Percentiles rank a stretch among this genome's conserved stretches.
Evolutionary conservation across 2,797 vertebrate species (phyloP).

Genomic region (Thaleichthys pacificus): DNA sequence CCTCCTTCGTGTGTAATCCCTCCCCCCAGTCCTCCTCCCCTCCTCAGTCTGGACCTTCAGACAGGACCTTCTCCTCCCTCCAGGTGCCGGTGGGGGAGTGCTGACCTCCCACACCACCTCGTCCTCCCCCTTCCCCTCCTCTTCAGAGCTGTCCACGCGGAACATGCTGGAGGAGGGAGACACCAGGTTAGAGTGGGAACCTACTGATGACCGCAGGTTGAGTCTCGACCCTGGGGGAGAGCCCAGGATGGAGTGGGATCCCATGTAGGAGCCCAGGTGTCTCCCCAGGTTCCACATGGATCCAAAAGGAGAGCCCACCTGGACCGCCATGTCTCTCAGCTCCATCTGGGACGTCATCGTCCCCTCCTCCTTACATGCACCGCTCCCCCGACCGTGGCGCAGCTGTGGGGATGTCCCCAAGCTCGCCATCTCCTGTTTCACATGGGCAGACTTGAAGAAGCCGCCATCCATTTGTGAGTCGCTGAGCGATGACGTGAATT

Average conservation of each 20-base stretch:
- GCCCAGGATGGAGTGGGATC: conserved; percentile 63
- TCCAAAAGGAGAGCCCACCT: conserved; percentile 75
- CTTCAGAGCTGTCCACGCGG: conserved; percentile 28
- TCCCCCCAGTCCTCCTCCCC: conserved; percentile 22
- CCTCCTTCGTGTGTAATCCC: conserved; percentile 46
- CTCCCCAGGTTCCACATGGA: conserved; percentile 54
- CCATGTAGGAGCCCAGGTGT: conserved; percentile 37
- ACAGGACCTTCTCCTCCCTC: conserved; percentile 57
- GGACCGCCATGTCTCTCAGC: conserved; percentile 82
- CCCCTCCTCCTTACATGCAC: conserved; percentile 75
- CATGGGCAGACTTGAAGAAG: conserved; percentile 37
- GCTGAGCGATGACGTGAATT: conserved; percentile 84
- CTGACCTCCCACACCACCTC: conserved; percentile 12
- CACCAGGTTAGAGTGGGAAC: conserved; percentile 67
- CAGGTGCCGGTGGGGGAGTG: neutral
- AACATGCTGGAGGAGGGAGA: conserved; percentile 43
- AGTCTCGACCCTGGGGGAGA: conserved; percentile 68
- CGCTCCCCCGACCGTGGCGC: neutral
- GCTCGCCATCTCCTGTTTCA: conserved; percentile 14
- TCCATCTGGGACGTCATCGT: conserved; percentile 81
- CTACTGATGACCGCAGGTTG: conserved; percentile 55
- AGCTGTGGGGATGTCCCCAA: conserved; percentile 5
- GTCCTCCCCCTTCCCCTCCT: conserved; percentile 28
- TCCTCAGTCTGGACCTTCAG: conserved; percentile 53
- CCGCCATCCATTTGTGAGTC: conserved; percentile 80